Evolutionary conservation across 2,113 vertebrate species (phyloP).

Genomic region (Stigmatopora argus): DNA sequence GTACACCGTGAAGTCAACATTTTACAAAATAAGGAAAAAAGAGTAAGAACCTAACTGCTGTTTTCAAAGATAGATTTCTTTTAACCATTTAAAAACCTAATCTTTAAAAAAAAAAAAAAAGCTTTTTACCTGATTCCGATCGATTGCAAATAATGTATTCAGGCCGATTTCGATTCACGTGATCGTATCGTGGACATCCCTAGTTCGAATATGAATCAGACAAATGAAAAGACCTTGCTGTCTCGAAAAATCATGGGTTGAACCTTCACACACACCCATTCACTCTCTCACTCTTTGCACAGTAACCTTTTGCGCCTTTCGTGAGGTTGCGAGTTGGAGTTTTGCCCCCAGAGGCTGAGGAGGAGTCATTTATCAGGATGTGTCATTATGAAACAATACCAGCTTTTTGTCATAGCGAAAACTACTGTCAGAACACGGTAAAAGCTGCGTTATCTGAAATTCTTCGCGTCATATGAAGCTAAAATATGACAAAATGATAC

Average conservation of each 20-base stretch:
- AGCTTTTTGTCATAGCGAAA: neutral
- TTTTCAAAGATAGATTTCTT: no score
- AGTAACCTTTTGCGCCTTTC: conserved; percentile 34
- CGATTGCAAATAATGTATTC: neutral
- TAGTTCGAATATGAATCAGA: neutral
- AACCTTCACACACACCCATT: conserved; percentile 2
- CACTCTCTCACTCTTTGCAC: conserved; percentile 6
- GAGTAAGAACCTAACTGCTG: no score
- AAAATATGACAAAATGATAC: conserved; percentile 14
- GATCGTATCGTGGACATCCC: neutral
- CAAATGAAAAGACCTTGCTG: neutral
- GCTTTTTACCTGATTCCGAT: no score
- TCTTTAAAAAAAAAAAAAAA: no score
- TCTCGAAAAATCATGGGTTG: neutral
- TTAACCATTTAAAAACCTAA: no score
- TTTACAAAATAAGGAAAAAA: no score
- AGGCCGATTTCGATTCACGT: neutral
- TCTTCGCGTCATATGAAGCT: neutral
- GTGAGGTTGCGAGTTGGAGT: neutral
- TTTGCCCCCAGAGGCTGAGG: neutral
- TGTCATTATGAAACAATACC: neutral
- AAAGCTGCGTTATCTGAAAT: neutral
- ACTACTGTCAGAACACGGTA: neutral
- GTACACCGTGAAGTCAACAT: no score
- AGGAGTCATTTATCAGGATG: neutral